Evolutionary conservation across 2,797 vertebrate species (phyloP), one percentile per base, ranked within the genome.

Genomic region (Ctenochaetus hawaiiensis): DNA sequence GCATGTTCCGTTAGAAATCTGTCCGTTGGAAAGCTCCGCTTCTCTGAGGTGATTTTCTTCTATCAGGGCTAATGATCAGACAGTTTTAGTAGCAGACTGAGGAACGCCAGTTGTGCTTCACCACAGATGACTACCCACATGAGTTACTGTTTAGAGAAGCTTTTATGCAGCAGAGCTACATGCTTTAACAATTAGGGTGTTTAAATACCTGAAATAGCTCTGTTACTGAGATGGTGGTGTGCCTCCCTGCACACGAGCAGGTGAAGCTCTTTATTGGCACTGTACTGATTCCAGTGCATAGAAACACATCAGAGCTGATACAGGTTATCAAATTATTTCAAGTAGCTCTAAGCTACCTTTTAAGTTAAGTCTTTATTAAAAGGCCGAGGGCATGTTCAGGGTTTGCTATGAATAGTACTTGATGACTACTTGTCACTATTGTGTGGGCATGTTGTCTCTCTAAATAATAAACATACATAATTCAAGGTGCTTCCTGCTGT

Each of bases 171-270:
- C 22, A 16, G 78, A 45, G 82, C 81, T 78, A 74, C 94, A 94
- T 92, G 88, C 85, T 89, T 82, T 78, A 94, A 89, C 92, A 90
- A 94, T 95, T 93, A 93, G 67, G 80, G 82, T 9, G 37, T 72
- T 85, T 88, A 87, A 91, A 94, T 90, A 92, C 87, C 86, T 87
- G 81, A 83, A 93, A 94, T 89, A 90, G 84, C 86, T 67, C 39
- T 16, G 68, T 80, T 80, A 61, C 54, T 23, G 70, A 73, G 80
- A 67, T 76, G 72, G 72, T 71, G 68, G 37, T 18, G 68, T 49
- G 44, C 20, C 52, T 72, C 65, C 65, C 67, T 85, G 65, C 75
- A 66, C 41, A 76, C 9, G 49, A 59, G 69, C 89, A 92, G 89
- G 85, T 93, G 75, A 84, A 75, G 79, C 52, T 58, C 49, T 88